Base-by-base conservation (phyloP, 23 tunicate genomes). In the Styela plicata region DNA sequence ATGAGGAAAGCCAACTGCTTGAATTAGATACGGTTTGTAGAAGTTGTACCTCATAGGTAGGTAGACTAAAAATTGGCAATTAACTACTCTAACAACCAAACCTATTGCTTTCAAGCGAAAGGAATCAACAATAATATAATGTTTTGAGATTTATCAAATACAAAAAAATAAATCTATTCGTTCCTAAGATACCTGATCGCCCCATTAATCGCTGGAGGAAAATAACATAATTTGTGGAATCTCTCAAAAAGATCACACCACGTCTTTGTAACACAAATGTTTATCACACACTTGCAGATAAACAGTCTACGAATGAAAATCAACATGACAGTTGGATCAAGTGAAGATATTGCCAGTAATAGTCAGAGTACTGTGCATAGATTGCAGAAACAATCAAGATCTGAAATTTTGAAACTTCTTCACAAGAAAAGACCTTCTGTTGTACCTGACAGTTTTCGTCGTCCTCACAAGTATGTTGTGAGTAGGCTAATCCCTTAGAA, bases 301-400 rank as follows among this genome's bases (percentile, higher is more conserved):
- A 90, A 90, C 83, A 73, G 83, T 10, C 61, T 90, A 5, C 69
- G 96, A 34, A 90, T 90, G 96, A 52, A 34, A 37, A 90, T 90
- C 27, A 90, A 90, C 36, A 75, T 90, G 57, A 36, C 84, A 31
- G 96, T 85, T 30, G 96, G 96, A 2, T 52, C 86, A 21, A 82
- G 63, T 13, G 85, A 80, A 0, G 82, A 80, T 35, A 73, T 70
- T 26, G 84, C 74, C 10, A 26, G 52, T 24, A 85, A 86, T 86
- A 82, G 89, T 69, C 84, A 61, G 24, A 18, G 62, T 10, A 82
- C 78, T 29, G 33, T 90, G 2, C 88, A 85, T 75, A 62, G 80
- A n/a, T 33, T 82, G 63, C 96, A 90, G 63, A 82, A 74, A 10
- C 57, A 80, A 3, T 79, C 89, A 22, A 57, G 96, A 34, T 30